Base-by-base conservation (phyloP, 1,140 invertebrate genomes). In the Cecropterus lyciades region DNA sequence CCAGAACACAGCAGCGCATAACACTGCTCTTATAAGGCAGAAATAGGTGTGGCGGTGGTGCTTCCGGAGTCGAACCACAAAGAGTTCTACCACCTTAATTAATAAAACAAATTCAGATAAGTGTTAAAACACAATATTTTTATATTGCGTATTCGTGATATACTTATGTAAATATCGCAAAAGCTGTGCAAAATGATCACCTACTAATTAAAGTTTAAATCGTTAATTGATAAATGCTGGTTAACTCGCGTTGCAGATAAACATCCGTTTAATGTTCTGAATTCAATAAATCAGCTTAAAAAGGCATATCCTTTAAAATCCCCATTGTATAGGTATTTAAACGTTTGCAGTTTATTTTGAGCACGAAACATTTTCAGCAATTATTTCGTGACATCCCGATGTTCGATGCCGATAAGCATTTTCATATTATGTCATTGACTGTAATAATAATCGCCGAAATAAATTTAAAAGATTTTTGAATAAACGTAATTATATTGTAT, bases 311-410 rank as follows among this genome's bases (percentile, higher is more conserved):
- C 40, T 43, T 43, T 43, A 14, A 43, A 43, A 43, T 43, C 40
- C n/a, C 13, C 11, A n/a, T 43, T 43, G 51, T 53, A 40, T 17
- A 40, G 51, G 51, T 11, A 53, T 37, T 40, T 53, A 40, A 53
- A 17, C 15, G 11, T 16, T 53, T 37, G 15, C 51, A 14, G 51
- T 53, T 40, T 53, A 53, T 53, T 53, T 40, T 17, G 15, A 11
- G 30, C 14, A 13, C 27, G 51, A 17, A 53, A 53, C 30, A 53
- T 53, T 40, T 53, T 53, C 51, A 53, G 14, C 51, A 37, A 53
- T 53, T 53, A 53, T 53, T 53, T 53, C 51, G 51, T 53, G 13
- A 53, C 51, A 53, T 37, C 30, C 11, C 33, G 30, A 53, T 53
- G 51, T 53, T 53, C 49, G 9, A 15, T 33, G 49, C 30, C 10